Percentiles rank a stretch among this genome's conserved stretches.
phyloP scores from a whole-genome alignment of 2,113 vertebrate genomes.

The Hymenochirus boettgeri region DNA sequence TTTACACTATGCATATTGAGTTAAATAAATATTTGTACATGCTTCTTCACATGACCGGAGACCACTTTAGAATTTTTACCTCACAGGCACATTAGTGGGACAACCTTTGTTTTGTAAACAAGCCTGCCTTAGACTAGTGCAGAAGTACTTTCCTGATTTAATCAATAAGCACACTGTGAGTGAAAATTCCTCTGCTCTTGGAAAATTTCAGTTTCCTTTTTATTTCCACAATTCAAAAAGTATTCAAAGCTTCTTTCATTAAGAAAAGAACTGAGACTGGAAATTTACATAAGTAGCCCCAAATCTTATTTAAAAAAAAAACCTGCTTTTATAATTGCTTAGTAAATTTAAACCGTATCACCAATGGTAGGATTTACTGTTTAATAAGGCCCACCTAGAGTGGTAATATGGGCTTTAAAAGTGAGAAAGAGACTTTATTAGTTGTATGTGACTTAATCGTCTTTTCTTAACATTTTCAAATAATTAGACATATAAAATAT shows the following conservation, averaged over 20 bases:
- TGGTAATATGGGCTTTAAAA: conserved; percentile 57
- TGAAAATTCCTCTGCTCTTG: conserved; percentile 70
- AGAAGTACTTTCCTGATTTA: conserved; percentile 63
- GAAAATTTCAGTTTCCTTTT: conserved; percentile 71
- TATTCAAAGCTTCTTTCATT: conserved; percentile 77
- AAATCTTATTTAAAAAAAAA: conserved; percentile 63
- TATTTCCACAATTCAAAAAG: conserved; percentile 69
- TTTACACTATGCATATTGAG: conserved; percentile 42
- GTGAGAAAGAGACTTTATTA: conserved; percentile 67
- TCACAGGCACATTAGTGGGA: conserved; percentile 50
- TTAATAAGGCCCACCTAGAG: conserved; percentile 63
- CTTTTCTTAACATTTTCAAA: conserved; percentile 70
- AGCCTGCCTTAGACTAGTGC: conserved; percentile 60
- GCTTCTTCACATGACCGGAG: conserved; percentile 46
- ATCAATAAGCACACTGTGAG: conserved; percentile 68
- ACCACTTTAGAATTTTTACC: conserved; percentile 40
- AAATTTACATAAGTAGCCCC: conserved; percentile 67
- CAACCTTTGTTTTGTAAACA: conserved; percentile 66
- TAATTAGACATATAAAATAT: conserved; percentile 74
- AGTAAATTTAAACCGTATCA: conserved; percentile 63
- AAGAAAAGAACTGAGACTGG: conserved; percentile 65
- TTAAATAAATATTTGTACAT: conserved; percentile 43
- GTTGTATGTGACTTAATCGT: conserved; percentile 69
- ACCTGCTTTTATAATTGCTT: conserved; percentile 65
- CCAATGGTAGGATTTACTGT: conserved; percentile 64